These are phyloP conservation scores for Lasioglossum marginatum DNA, from an alignment of 2,888 invertebrate species.

Conservation along the genomic window DNA sequence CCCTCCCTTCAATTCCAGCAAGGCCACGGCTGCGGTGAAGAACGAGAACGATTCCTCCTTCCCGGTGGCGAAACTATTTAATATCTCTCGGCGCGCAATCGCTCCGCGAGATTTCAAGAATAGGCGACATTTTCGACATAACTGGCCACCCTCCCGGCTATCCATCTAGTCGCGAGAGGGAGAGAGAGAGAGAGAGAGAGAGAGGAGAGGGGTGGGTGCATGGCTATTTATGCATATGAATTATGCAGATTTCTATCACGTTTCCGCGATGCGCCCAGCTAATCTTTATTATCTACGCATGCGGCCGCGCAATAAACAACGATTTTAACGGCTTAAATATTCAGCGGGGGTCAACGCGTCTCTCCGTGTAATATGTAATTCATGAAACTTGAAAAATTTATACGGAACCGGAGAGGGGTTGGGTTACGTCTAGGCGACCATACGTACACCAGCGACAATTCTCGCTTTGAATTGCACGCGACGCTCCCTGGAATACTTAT, in stretches of 20 bases:
- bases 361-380: slow-evolving; percentile 49
- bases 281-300: slow-evolving; percentile 47
- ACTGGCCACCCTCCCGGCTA: neutral
- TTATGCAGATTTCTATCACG: slow-evolving; percentile 48
- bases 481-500: neutral
- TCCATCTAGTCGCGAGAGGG: too few species aligned
- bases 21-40: slow-evolving; percentile 4
- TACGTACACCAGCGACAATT: slow-evolving; percentile 14
- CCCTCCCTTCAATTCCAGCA: neutral
- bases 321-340: slow-evolving; percentile 53
- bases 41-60: neutral
- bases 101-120: slow-evolving; percentile 18
- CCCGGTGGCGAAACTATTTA: slow-evolving; percentile 30
- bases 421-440: slow-evolving; percentile 12
- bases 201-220: neutral
- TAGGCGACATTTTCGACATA: slow-evolving; percentile 23
- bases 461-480: slow-evolving; percentile 5
- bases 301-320: slow-evolving; percentile 37
- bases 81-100: slow-evolving; percentile 26
- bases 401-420: neutral
- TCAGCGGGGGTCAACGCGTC: slow-evolving; percentile 20
- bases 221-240: slow-evolving; percentile 24
- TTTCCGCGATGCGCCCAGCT: slow-evolving; percentile 1
- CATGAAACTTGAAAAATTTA: slow-evolving; percentile 51
- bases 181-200: neutral